Evolutionary conservation across 2,888 invertebrate species (phyloP), one percentile per base, ranked within the genome.

Genomic region (Microctonus aethiopoides): DNA sequence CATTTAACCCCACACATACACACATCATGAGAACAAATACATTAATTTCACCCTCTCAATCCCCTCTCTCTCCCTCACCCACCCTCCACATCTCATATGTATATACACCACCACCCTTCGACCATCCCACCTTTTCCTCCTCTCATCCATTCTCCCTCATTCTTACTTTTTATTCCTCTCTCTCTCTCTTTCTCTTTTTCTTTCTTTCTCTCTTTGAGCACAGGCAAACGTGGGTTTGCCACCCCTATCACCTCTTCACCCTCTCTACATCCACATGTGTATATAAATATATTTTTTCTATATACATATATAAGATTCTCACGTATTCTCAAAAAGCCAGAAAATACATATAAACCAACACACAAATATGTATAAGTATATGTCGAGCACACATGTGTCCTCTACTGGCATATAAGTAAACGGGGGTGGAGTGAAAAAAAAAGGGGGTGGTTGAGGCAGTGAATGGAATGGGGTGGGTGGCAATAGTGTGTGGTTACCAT

Each of bases 21-120:
- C n/a, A n/a, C n/a, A n/a, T n/a, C n/a, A 81, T 77, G 83, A 83
- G 84, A 84, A 84, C 84, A 84, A 84, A 84, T 84, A 84, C 84
- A 84, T 84, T 84, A 84, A 84, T 84, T 84, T 84, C 83, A 80
- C 80, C 78, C 81, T 77, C 79, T 9, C 74, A 72, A 75, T 72
- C 46, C 71, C 63, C 63, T 73, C 68, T 60, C 66, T 61, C 61
- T 59, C 34, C 68, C 56, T 66, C n/a, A n/a, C n/a, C n/a, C n/a
- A n/a, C 36, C 71, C 26, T 54, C 61, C 71, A 56, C 60, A 59
- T 60, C 52, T 46, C 51, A n/a, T 67, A 29, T 41, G n/a, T 29
- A 51, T 39, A 63, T 63, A 34, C 11, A 22, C 34, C 34, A 39
- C 68, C 57, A 52, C 59, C 70, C 65, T 65, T 29, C 57, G 60